These are phyloP conservation scores for Olivierus martensii DNA, from an alignment of 1,140 invertebrate genomes.

Conservation along the genomic window DNA sequence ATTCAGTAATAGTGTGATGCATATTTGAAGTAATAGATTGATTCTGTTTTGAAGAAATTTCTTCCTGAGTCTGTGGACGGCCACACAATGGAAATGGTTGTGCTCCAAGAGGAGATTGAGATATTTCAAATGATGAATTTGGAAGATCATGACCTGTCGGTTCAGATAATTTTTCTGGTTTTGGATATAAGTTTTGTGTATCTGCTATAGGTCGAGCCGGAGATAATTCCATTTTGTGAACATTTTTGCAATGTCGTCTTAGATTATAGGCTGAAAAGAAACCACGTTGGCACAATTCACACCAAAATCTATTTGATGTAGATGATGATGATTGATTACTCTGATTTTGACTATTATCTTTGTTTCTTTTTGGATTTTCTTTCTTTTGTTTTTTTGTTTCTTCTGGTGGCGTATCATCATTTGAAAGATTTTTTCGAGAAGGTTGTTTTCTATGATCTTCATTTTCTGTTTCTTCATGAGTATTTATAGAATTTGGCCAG, in stretches of 20 bases:
- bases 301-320: slow-evolving; percentile 13
- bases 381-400: no score
- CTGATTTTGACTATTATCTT: no score
- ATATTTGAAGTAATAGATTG: neutral
- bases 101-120: neutral
- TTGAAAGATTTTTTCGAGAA: no score
- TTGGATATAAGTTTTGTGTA: neutral
- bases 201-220: neutral
- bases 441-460: no score
- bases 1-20: slow-evolving; percentile 1
- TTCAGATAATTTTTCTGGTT: neutral
- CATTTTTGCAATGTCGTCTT: slow-evolving; percentile 13
- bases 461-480: no score
- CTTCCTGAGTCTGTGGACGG: slow-evolving; percentile 1
- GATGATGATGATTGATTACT: neutral
- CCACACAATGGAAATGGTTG: neutral
- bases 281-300: slow-evolving; percentile 10
- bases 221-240: slow-evolving; percentile 9
- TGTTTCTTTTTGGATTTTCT: no score
- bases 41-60: slow-evolving; percentile 1
- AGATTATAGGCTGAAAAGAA: slow-evolving; percentile 16
- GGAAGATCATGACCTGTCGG: neutral
- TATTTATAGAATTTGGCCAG: no score
- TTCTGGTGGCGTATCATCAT: no score
- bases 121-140: neutral